Base-by-base conservation (phyloP, 2,888 invertebrate species). In the Epinotia demarniana region DNA sequence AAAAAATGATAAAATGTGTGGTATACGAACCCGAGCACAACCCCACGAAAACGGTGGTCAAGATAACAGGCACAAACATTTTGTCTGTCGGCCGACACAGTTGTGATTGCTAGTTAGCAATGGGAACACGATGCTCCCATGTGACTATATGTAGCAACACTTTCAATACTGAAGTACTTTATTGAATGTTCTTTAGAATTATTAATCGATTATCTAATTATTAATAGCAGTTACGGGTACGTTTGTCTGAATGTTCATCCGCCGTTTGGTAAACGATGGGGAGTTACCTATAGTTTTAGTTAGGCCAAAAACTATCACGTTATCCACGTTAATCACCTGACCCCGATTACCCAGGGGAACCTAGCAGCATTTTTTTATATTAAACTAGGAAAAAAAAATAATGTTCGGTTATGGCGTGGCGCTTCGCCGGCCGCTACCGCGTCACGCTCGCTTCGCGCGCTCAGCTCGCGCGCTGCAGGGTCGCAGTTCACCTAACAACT, bases 151-250 rank as follows among this genome's bases (percentile, higher is more conserved):
- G 19, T 46, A 58, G 12, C 11, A 18, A 9, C 11, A 58, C 23
- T 39, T 23, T 46, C n/a, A 13, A 60, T 4, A 46, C 19, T 16
- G 23, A 60, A 58, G 33, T 39, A 13, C 39, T 18, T 67, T 39
- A 46, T 60, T 43, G 69, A 69, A 60, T 69, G 69, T 58, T 69
- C 43, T 57, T 46, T 46, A 46, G 58, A 69, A 43, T 19, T 16
- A 46, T 69, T 69, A 69, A 69, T 69, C 58, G 27, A 60, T 60
- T 23, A 46, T 46, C 58, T 60, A 58, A 58, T 43, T 57, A 33
- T 53, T n/a, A 57, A 68, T 68, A 68, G 43, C 46, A 60, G 12
- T 39, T 39, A 39, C 9, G 8, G 39, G 39, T 39, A 39, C 8
- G 39, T 39, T 33, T 8, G 8, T 33, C 0, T 33, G 33, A 33